These are phyloP conservation scores for Norana najaformis DNA, from an alignment of 2,888 invertebrate genomes.

Conservation along the genomic window DNA sequence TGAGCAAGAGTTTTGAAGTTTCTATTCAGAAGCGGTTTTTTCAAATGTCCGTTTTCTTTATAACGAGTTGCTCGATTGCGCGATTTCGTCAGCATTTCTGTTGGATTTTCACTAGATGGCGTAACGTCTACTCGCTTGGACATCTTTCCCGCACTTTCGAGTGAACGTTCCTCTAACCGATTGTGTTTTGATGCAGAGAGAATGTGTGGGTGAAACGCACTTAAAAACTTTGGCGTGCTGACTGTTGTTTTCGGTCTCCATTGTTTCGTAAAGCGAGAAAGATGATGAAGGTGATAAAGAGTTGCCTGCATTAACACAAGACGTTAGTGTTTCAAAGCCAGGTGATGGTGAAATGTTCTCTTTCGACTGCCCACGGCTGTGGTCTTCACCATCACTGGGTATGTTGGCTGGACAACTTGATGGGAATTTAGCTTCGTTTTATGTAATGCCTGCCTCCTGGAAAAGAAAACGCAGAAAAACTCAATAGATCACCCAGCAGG, in stretches of 20 bases:
- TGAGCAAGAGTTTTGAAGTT: not conserved
- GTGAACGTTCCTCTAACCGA: too few relatives aligned
- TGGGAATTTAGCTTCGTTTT: not conserved
- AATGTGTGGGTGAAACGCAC: not conserved
- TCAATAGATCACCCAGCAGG: not conserved
- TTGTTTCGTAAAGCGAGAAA: not conserved
- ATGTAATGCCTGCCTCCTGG: not conserved
- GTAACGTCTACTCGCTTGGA: not conserved
- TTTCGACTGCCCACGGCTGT: not conserved
- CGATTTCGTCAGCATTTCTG: not conserved
- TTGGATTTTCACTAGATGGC: not conserved
- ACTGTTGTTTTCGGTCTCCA: not conserved
- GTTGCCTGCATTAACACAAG: not conserved
- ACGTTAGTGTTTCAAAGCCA: not conserved
- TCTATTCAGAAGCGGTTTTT: not conserved
- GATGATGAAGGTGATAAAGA: conserved; percentile 13
- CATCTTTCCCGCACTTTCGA: not conserved
- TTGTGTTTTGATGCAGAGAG: not conserved
- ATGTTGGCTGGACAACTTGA: not conserved
- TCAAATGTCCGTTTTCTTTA: not conserved
- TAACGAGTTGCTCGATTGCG: not conserved
- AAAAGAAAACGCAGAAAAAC: not conserved
- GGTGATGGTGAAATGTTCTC: not conserved
- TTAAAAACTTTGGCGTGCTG: not conserved
- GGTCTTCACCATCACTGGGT: not conserved